phyloP scores from a whole-genome alignment of 2,113 vertebrate species.

The Pluvianellus socialis region DNA sequence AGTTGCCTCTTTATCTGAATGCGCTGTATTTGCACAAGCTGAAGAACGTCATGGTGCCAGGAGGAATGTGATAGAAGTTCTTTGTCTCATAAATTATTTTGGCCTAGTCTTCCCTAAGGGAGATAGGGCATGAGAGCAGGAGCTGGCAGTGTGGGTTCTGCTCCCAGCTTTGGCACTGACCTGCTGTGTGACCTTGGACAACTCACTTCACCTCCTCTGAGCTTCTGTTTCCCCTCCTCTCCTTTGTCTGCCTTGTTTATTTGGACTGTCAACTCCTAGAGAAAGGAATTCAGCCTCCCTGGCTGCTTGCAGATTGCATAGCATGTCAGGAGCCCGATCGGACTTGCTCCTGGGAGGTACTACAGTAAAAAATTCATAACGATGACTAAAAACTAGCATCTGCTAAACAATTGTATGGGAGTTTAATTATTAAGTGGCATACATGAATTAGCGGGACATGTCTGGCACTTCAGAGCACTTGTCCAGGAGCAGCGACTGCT shows the following conservation, averaged over 20 bases:
- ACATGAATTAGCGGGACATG: background rate
- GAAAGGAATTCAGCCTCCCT: constrained; percentile 60
- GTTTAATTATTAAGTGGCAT: constrained; percentile 32
- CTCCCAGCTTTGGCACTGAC: constrained; percentile 63
- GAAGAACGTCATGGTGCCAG: constrained; percentile 16
- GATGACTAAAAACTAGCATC: background rate
- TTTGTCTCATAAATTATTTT: constrained; percentile 55
- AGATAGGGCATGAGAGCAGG: constrained; percentile 3
- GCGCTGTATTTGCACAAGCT: constrained; percentile 43
- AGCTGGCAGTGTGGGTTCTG: constrained; percentile 45
- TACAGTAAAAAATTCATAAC: constrained; percentile 25
- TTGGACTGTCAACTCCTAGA: constrained; percentile 57
- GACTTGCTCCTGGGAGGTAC: constrained; percentile 38
- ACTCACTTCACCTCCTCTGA: constrained; percentile 56
- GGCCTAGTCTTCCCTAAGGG: background rate
- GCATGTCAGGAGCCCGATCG: background rate
- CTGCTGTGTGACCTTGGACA: constrained; percentile 55
- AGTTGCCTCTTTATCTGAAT: constrained; percentile 35
- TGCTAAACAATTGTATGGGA: constrained; percentile 6
- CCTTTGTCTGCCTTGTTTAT: constrained; percentile 68
- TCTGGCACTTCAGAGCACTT: background rate
- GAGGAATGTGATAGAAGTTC: constrained; percentile 42
- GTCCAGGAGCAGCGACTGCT: background rate
- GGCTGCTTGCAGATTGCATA: constrained; percentile 24
- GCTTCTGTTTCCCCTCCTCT: constrained; percentile 62